Percentiles rank a stretch among this genome's conserved stretches.
Conservation (phyloP, 1,140 invertebrate species). For the Mylabris phalerata region DNA sequence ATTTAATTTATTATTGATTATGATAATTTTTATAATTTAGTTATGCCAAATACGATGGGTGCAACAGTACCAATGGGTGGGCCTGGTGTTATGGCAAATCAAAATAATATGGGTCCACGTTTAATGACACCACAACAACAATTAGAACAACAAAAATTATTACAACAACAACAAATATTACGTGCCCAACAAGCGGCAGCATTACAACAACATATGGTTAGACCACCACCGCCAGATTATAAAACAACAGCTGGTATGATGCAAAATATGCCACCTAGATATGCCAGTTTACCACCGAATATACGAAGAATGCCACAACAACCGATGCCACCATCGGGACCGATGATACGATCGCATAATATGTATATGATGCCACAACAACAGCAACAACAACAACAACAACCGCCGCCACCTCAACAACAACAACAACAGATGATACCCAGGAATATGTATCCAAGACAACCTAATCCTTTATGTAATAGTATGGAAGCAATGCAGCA, state of each 20-base stretch:
- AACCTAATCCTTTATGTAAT: constrained; percentile 33
- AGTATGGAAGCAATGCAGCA: constrained; percentile 27
- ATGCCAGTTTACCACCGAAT: constrained; percentile 44
- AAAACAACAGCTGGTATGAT: constrained; percentile 59
- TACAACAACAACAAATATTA: constrained; percentile 34
- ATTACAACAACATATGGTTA: constrained; percentile 29
- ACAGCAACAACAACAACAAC: constrained; percentile 44
- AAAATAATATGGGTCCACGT: constrained; percentile 5
- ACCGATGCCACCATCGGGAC: constrained; percentile 61
- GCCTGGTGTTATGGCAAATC: too few species aligned
- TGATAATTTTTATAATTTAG: not conserved
- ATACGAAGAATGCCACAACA: constrained; percentile 58
- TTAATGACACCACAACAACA: constrained; percentile 24
- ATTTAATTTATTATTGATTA: not conserved
- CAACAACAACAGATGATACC: constrained; percentile 42
- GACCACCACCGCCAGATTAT: constrained; percentile 70
- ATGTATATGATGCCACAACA: constrained; percentile 47
- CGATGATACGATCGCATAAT: constrained; percentile 61
- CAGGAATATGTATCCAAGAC: constrained; percentile 44
- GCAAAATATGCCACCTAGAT: constrained; percentile 47
- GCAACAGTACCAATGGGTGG: constrained; percentile 4
- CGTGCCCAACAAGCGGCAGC: constrained; percentile 23
- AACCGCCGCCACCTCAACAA: constrained; percentile 34
- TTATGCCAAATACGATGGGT: constrained; percentile 11
- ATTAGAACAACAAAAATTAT: constrained; percentile 37